Conservation (phyloP, 2,888 invertebrate genomes). For the Drosophila rubida region DNA sequence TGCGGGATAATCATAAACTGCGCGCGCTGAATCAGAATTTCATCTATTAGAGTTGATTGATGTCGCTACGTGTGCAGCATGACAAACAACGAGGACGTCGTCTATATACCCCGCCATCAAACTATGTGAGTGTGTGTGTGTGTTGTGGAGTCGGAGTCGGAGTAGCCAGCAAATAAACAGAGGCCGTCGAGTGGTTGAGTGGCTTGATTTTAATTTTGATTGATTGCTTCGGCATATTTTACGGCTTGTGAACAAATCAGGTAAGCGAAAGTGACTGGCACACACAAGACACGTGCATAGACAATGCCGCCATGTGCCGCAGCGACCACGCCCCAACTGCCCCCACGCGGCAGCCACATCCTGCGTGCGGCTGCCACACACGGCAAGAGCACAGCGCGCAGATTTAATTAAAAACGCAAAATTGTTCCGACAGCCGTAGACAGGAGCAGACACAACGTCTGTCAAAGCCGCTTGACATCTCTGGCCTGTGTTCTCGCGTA, state of each 20-base stretch:
- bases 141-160: not conserved
- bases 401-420: conserved; percentile 38
- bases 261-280: conserved; percentile 13
- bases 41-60: conserved; percentile 33
- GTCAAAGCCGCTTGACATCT: conserved; percentile 14
- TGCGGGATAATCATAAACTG: conserved; percentile 3
- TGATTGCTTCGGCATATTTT: conserved; percentile 56
- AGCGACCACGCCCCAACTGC: conserved; percentile 1
- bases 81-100: not conserved
- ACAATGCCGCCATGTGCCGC: conserved; percentile 12
- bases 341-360: not conserved
- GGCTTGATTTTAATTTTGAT: conserved; percentile 71
- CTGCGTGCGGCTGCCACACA: not conserved
- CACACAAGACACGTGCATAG: conserved; percentile 5
- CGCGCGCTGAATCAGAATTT: not conserved
- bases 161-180: conserved; percentile 30
- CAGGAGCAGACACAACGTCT: conserved; percentile 10
- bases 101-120: not conserved
- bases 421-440: conserved; percentile 12
- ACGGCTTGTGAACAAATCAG: conserved; percentile 16
- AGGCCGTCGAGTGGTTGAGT: conserved; percentile 36
- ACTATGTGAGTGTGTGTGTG: not conserved
- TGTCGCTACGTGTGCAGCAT: conserved; percentile 12
- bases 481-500: conserved; percentile 3
- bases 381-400: not conserved